phyloP scores from a whole-genome alignment of 2,113 vertebrate species.

The Cyphomyrus discorhynchus region DNA sequence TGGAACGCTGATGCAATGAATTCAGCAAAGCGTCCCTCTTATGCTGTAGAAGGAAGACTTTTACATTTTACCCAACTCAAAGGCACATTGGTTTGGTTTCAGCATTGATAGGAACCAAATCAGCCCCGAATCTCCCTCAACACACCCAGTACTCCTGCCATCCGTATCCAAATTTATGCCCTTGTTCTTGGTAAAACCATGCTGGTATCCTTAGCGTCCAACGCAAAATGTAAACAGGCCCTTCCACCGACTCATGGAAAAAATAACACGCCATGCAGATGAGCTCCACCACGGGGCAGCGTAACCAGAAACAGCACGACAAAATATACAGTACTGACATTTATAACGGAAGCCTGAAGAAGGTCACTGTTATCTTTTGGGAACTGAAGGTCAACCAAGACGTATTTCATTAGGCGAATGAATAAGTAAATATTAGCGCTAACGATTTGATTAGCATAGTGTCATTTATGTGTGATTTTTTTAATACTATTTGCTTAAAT shows the following conservation, averaged over 20 bases:
- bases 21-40: not conserved
- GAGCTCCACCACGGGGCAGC: not conserved
- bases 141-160: not conserved
- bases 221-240: not conserved
- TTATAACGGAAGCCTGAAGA: constrained; percentile 16
- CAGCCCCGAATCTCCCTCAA: not conserved
- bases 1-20: not conserved
- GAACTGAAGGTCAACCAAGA: constrained; percentile 20
- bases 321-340: constrained; percentile 28
- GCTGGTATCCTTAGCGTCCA: not conserved
- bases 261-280: not conserved
- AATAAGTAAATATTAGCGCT: constrained; percentile 20
- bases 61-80: not conserved
- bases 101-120: not conserved
- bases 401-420: constrained; percentile 8
- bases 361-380: constrained; percentile 19
- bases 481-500: not conserved
- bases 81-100: not conserved
- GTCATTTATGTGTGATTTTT: not conserved
- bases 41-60: not conserved
- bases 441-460: constrained; percentile 16
- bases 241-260: not conserved
- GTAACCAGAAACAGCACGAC: not conserved
- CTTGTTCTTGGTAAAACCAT: not conserved
- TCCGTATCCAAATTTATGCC: not conserved